These are phyloP conservation scores for Andrena trimmerana DNA, from an alignment of 2,888 invertebrate species.

Conservation along the genomic window DNA sequence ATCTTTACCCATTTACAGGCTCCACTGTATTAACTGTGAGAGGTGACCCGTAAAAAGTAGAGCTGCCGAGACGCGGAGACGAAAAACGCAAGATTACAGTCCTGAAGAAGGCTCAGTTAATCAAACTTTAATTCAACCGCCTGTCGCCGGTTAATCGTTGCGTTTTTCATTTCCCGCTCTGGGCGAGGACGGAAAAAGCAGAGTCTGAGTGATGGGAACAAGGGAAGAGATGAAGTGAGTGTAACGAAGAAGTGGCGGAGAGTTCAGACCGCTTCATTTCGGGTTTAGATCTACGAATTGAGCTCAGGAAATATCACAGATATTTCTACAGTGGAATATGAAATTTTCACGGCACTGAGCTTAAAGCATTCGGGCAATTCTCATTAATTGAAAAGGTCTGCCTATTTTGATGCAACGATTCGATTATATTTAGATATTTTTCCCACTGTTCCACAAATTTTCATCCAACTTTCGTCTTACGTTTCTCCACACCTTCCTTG, in stretches of 20 bases:
- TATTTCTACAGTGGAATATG: no score
- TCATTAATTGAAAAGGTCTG: no score
- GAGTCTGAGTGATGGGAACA: background rate
- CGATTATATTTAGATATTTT: no score
- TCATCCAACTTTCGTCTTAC: no score
- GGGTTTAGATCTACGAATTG: background rate
- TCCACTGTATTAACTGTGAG: background rate
- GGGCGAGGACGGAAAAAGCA: constrained; percentile 1
- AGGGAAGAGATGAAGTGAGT: background rate
- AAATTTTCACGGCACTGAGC: no score
- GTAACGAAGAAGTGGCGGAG: background rate
- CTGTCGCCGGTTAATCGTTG: constrained; percentile 38
- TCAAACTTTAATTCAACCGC: constrained; percentile 54
- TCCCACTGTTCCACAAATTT: no score
- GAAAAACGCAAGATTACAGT: constrained; percentile 16
- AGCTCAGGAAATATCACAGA: no score
- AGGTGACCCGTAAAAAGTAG: constrained; percentile 20
- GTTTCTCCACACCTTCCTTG: no score
- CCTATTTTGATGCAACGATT: no score
- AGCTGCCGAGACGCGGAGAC: background rate
- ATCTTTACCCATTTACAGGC: constrained; percentile 5
- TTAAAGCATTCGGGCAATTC: no score
- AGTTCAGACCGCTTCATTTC: background rate
- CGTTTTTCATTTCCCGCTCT: constrained; percentile 44
- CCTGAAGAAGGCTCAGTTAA: constrained; percentile 34